Percentiles rank a stretch among this genome's conserved stretches.
phyloP scores from a whole-genome alignment of 2,888 invertebrate species.

The Hipparchia sbordonii region DNA sequence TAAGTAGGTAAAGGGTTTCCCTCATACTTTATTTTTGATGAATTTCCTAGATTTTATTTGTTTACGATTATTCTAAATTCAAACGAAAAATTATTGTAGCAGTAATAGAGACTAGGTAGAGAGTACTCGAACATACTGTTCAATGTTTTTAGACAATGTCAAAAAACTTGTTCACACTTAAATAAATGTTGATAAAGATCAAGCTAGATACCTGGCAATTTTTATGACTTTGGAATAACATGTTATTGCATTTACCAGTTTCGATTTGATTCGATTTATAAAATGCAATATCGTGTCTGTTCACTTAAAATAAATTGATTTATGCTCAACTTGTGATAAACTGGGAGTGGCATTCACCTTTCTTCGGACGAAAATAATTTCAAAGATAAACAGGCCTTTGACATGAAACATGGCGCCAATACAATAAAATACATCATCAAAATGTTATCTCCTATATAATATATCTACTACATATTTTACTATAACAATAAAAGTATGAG shows the following conservation, averaged over 20 bases:
- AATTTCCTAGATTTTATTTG: not conserved
- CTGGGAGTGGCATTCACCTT: constrained; percentile 38
- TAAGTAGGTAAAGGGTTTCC: not conserved
- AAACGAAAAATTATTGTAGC: too few species aligned
- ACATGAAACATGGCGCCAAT: constrained; percentile 26
- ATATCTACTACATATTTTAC: constrained; percentile 8
- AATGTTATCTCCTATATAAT: constrained; percentile 3
- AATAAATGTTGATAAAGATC: too few species aligned
- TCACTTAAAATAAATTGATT: constrained; percentile 19
- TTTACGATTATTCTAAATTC: too few species aligned
- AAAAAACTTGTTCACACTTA: too few species aligned
- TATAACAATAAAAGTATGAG: too few species aligned
- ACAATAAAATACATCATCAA: constrained; percentile 1
- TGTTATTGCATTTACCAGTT: not conserved
- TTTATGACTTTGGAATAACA: too few species aligned
- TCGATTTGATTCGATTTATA: not conserved
- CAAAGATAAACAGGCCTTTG: constrained; percentile 42
- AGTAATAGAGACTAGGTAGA: too few species aligned
- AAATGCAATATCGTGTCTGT: constrained; percentile 6
- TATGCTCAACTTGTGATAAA: constrained; percentile 46
- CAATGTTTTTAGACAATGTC: too few species aligned
- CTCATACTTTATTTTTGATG: not conserved
- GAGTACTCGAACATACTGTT: too few species aligned
- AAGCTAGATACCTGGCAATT: too few species aligned
- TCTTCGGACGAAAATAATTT: constrained; percentile 42